Conservation (phyloP, 2,888 invertebrate genomes). For the Melinaea menophilus region DNA sequence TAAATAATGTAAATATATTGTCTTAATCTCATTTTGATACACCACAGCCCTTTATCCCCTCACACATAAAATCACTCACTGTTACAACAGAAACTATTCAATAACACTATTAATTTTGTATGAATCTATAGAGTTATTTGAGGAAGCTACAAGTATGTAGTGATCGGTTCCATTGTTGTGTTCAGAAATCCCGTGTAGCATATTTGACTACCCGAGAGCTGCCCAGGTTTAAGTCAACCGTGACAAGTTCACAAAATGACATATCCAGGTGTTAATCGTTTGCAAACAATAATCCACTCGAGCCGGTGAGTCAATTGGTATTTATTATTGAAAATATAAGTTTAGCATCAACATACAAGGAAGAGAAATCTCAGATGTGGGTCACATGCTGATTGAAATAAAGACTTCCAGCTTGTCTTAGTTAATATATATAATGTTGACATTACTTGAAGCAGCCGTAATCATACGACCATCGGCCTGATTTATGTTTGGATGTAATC, state of each 20-base stretch:
- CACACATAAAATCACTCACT: conserved; percentile 14
- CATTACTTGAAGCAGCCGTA: not conserved
- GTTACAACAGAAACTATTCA: conserved; percentile 1
- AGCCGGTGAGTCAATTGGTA: conserved; percentile 27
- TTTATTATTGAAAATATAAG: conserved; percentile 39
- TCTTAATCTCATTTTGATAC: conserved; percentile 47
- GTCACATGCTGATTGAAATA: conserved; percentile 75
- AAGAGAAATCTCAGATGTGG: conserved; percentile 76
- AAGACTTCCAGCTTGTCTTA: conserved; percentile 49
- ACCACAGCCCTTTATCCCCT: conserved; percentile 19
- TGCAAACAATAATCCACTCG: conserved; percentile 12
- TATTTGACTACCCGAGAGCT: conserved; percentile 59
- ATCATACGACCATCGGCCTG: not conserved
- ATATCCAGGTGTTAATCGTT: conserved; percentile 40
- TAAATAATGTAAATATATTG: conserved; percentile 43
- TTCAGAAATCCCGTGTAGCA: conserved; percentile 36
- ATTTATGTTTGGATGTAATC: conserved; percentile 32
- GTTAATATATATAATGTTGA: conserved; percentile 16
- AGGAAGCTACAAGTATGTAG: not conserved
- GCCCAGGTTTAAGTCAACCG: conserved; percentile 63
- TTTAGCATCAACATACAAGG: conserved; percentile 55
- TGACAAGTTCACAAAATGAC: conserved; percentile 56
- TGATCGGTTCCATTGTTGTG: conserved; percentile 20
- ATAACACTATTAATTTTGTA: not conserved
- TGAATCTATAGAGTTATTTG: not conserved